These are phyloP conservation scores for Halcyon leucocephala DNA, from an alignment of 2,797 vertebrate species.

Conservation along the genomic window DNA sequence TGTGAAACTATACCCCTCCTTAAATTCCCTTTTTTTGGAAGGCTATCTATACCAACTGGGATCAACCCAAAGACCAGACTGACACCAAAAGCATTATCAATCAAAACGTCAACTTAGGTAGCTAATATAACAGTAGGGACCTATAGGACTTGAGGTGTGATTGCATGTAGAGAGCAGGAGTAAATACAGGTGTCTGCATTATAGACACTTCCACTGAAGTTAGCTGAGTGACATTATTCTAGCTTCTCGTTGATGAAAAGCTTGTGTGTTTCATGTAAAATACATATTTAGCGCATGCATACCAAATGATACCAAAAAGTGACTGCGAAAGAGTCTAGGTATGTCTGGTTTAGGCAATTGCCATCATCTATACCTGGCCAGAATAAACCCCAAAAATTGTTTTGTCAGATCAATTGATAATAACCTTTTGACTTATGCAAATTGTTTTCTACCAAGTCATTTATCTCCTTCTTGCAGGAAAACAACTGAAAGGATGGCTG, in stretches of 20 bases:
- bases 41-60: not conserved
- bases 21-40: not conserved
- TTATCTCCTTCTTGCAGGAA: not conserved
- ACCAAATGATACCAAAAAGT: not conserved
- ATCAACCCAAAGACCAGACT: not conserved
- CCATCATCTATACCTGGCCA: not conserved
- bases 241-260: not conserved
- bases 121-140: not conserved
- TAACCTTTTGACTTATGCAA: not conserved
- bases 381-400: not conserved
- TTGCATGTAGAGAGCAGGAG: not conserved
- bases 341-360: not conserved
- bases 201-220: not conserved
- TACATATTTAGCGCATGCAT: no score
- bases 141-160: not conserved
- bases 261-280: not conserved
- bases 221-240: not conserved
- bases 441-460: not conserved
- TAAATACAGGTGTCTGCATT: not conserved
- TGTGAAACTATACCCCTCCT: not conserved
- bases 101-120: not conserved
- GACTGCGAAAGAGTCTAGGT: not conserved
- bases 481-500: not conserved
- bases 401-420: not conserved
- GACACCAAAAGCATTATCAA: not conserved